phyloP scores from a whole-genome alignment of 2,113 vertebrate species.

The Xiphophorus maculatus region DNA sequence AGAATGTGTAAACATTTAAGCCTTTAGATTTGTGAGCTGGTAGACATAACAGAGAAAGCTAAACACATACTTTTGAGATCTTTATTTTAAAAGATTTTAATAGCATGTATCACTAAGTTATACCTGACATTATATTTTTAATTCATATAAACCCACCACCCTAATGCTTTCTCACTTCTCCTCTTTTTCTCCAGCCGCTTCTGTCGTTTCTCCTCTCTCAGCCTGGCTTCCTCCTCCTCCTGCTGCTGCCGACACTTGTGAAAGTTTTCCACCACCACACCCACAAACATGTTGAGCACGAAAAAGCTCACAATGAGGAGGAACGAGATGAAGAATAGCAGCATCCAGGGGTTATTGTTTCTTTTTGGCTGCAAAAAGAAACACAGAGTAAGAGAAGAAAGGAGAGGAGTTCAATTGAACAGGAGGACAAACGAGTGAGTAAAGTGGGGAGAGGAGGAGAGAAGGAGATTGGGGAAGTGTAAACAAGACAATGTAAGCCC shows the following conservation, averaged over 20 bases:
- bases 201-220: constrained; percentile 90
- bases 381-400: neutral
- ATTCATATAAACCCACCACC: constrained; percentile 1
- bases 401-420: constrained; percentile 3
- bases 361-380: constrained; percentile 81
- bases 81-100: too few relatives aligned
- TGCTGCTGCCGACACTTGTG: constrained; percentile 97
- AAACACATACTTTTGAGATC: too few relatives aligned
- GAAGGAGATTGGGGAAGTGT: constrained; percentile 40
- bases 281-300: constrained; percentile 97
- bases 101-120: too few relatives aligned
- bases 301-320: constrained; percentile 98
- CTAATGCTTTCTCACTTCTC: constrained; percentile 87
- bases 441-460: constrained; percentile 24
- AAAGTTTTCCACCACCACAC: constrained; percentile 96
- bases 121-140: too few relatives aligned
- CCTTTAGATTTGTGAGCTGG: too few relatives aligned
- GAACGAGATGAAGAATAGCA: constrained; percentile 96
- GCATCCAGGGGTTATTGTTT: constrained; percentile 96
- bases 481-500: constrained; percentile 68
- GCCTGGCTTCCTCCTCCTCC: constrained; percentile 91
- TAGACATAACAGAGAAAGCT: too few relatives aligned
- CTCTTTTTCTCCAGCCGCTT: constrained; percentile 90
- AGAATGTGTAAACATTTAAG: too few relatives aligned
- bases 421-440: constrained; percentile 22